These are phyloP conservation scores for Hirundichthys speculiger DNA, from an alignment of 2,113 vertebrate genomes.

Conservation along the genomic window DNA sequence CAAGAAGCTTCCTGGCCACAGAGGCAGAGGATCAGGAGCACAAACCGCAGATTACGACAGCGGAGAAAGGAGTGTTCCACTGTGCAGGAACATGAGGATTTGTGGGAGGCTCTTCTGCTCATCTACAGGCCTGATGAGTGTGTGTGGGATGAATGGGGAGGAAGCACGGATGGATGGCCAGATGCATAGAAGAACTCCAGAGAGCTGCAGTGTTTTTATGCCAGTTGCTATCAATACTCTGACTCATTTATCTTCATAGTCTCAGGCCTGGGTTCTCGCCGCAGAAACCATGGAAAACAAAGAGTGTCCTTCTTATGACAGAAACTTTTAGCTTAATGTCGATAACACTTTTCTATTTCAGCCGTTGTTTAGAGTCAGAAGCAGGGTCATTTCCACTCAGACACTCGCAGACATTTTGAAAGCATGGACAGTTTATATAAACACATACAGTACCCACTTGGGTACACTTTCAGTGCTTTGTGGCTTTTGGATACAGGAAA, in stretches of 20 bases:
- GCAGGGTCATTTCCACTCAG: constrained; percentile 19
- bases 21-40: constrained; percentile 48
- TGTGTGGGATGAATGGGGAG: constrained; percentile 57
- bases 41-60: constrained; percentile 43
- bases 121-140: constrained; percentile 41
- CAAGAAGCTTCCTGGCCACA: constrained; percentile 58
- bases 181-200: background rate
- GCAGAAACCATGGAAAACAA: constrained; percentile 71
- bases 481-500: constrained; percentile 42
- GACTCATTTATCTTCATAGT: constrained; percentile 56
- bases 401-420: constrained; percentile 38
- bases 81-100: constrained; percentile 33
- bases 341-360: constrained; percentile 54
- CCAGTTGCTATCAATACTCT: constrained; percentile 50
- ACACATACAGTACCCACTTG: constrained; percentile 30
- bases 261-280: constrained; percentile 44
- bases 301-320: constrained; percentile 49
- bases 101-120: constrained; percentile 49
- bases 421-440: constrained; percentile 46
- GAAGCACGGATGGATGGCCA: constrained; percentile 39
- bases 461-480: constrained; percentile 39
- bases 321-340: constrained; percentile 60
- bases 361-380: constrained; percentile 54
- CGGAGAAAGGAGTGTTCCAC: constrained; percentile 30
- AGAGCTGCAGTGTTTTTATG: constrained; percentile 32